Evolutionary conservation across 2,888 invertebrate species (phyloP).

Genomic region (Priocnemis perturbator): DNA sequence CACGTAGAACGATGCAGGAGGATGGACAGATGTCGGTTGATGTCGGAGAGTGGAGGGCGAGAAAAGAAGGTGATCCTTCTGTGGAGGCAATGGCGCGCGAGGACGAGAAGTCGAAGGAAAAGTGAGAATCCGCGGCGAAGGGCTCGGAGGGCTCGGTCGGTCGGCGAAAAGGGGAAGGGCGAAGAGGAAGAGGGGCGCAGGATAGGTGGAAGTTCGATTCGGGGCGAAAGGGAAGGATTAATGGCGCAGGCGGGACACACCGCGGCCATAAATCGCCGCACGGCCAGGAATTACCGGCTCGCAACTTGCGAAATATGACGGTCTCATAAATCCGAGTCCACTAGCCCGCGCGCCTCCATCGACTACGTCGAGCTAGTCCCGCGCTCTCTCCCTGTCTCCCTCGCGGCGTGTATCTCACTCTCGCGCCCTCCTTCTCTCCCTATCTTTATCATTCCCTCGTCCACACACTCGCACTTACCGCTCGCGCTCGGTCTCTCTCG

Average conservation of each 20-base stretch:
- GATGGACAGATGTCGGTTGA: too few species aligned
- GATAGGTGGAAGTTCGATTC: conserved; percentile 72
- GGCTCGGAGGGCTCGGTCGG: neutral
- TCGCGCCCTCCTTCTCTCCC: neutral
- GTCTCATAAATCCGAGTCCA: conserved; percentile 78
- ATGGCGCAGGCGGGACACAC: conserved; percentile 77
- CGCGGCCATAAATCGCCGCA: conserved; percentile 77
- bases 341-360: conserved; percentile 72
- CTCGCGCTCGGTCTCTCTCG: neutral
- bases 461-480: conserved; percentile 3
- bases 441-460: neutral
- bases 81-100: neutral
- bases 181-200: conserved; percentile 39
- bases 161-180: conserved; percentile 5
- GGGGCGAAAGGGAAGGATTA: conserved; percentile 73
- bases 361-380: conserved; percentile 60
- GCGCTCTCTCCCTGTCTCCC: conserved; percentile 44
- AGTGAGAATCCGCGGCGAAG: conserved; percentile 1
- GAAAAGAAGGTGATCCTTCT: neutral
- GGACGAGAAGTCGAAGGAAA: neutral
- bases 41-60: too few species aligned
- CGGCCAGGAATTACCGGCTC: conserved; percentile 79
- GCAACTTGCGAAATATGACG: conserved; percentile 80
- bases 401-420: conserved; percentile 10
- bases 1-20: too few species aligned